Evolutionary conservation across 2,113 vertebrate genomes (phyloP).

Genomic region (Rhabdornis inornatus): DNA sequence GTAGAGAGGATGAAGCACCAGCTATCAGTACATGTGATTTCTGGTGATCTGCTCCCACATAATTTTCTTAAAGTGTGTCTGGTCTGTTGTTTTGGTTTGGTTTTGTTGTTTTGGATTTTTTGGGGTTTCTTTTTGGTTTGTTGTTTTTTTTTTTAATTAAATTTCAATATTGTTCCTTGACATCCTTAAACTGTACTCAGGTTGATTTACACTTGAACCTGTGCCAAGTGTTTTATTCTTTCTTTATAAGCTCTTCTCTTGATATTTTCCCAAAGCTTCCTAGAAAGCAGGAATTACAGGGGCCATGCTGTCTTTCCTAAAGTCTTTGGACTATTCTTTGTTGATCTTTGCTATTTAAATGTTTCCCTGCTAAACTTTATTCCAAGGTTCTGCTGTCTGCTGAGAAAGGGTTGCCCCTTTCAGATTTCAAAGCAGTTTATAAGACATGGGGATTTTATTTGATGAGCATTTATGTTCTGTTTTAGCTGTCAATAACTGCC

Average conservation of each 20-base stretch:
- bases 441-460: not conserved
- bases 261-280: not conserved
- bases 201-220: slow-evolving; percentile 22
- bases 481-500: not conserved
- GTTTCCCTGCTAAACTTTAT: not conserved
- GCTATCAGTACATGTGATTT: not conserved
- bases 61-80: not conserved
- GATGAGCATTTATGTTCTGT: not conserved
- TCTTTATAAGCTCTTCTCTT: not conserved
- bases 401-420: not conserved
- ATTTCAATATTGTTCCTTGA: not conserved
- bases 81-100: not conserved
- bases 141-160: not conserved
- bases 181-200: not conserved
- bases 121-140: too few species aligned
- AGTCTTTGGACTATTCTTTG: not conserved
- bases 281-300: not conserved
- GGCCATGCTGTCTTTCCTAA: not conserved
- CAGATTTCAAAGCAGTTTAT: not conserved
- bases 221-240: not conserved
- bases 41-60: not conserved
- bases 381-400: not conserved
- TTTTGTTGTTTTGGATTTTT: not conserved
- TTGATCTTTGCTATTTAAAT: not conserved
- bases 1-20: not conserved